Evolutionary conservation across 2,888 invertebrate species (phyloP).

Genomic region (Hirudinaria manillensis): DNA sequence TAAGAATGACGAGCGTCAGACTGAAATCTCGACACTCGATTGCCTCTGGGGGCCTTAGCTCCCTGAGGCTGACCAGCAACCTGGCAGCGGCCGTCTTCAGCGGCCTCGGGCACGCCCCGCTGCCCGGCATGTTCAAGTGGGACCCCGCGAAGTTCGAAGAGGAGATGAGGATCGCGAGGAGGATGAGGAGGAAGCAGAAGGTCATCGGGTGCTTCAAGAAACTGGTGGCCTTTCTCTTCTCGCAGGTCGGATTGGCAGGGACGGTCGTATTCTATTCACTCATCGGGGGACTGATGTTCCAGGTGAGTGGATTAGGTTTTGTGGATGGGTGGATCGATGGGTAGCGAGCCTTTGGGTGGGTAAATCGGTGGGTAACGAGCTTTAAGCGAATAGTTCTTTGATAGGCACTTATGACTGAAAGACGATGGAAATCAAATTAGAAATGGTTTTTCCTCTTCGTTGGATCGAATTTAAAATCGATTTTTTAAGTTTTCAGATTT

Average conservation of each 20-base stretch:
- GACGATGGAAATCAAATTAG: too few relatives aligned
- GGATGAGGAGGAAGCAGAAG: conserved; percentile 35
- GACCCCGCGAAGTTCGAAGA: conserved; percentile 34
- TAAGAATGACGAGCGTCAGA: too few relatives aligned
- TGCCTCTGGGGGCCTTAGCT: conserved; percentile 11
- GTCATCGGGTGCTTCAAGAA: conserved; percentile 55
- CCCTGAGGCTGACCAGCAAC: conserved; percentile 26
- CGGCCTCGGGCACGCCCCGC: conserved; percentile 22
- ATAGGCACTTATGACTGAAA: too few relatives aligned
- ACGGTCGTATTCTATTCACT: conserved; percentile 84
- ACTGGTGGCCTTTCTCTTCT: conserved; percentile 88
- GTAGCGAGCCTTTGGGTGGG: too few relatives aligned
- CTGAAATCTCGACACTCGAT: too few relatives aligned
- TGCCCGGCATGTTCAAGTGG: conserved; percentile 33
- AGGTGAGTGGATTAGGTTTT: conserved; percentile 14
- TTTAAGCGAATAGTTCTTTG: too few relatives aligned
- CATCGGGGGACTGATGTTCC: conserved; percentile 85
- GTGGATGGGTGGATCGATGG: background rate
- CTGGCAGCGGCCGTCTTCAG: conserved; percentile 32
- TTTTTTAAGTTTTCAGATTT: too few relatives aligned
- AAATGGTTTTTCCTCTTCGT: too few relatives aligned
- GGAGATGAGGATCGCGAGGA: conserved; percentile 38
- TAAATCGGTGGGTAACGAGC: background rate
- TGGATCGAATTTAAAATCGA: too few relatives aligned
- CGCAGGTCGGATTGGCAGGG: conserved; percentile 74